These are phyloP conservation scores for Siniperca chuatsi DNA, from an alignment of 2,113 vertebrate genomes.

Conservation along the genomic window DNA sequence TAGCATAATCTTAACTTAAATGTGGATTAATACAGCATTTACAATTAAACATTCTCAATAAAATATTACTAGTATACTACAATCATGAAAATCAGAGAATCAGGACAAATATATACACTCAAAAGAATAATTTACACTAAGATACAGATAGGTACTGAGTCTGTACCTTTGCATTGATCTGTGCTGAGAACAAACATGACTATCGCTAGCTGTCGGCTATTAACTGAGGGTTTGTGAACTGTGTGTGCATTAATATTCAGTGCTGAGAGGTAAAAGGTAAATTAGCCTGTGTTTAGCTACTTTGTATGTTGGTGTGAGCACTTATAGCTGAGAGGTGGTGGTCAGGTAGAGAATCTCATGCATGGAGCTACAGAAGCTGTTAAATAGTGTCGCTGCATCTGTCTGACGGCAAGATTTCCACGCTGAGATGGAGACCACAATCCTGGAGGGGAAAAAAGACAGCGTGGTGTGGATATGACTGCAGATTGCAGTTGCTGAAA, in stretches of 20 bases:
- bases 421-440: conserved; percentile 84
- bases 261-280: neutral
- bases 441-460: conserved; percentile 78
- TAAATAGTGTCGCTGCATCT: conserved; percentile 87
- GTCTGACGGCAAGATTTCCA: conserved; percentile 94
- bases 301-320: neutral
- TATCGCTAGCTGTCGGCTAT: conserved; percentile 9
- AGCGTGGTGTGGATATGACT: neutral
- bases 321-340: conserved; percentile 86
- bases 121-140: neutral
- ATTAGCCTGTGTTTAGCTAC: neutral
- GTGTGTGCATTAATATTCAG: neutral
- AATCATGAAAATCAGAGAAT: neutral
- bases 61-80: too few relatives aligned
- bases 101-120: neutral
- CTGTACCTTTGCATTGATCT: conserved; percentile 88
- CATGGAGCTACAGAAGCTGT: conserved; percentile 83
- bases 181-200: conserved; percentile 60
- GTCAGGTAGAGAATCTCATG: conserved; percentile 89
- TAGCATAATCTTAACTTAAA: neutral
- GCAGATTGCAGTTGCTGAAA: neutral
- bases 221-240: neutral
- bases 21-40: conserved; percentile 2
- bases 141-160: conserved; percentile 77
- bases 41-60: conserved; percentile 17